These are phyloP conservation scores for Spheniscus mendiculus DNA, from an alignment of 2,113 vertebrate genomes.

Conservation along the genomic window DNA sequence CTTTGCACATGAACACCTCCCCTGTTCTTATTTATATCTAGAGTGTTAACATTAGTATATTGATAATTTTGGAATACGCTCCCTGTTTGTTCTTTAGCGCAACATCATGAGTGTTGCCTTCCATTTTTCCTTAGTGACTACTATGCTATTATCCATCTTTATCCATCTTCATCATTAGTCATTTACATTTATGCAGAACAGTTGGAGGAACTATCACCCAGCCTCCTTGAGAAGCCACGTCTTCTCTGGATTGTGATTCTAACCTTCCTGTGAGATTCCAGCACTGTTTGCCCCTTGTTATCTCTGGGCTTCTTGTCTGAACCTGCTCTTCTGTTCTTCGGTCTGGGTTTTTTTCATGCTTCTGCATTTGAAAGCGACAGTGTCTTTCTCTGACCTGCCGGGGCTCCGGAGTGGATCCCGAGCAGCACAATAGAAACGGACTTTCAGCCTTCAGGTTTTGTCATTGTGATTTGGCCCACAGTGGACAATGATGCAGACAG, in stretches of 20 bases:
- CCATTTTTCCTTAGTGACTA: neutral
- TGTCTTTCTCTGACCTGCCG: neutral
- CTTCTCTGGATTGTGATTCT: neutral
- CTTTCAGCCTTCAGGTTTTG: neutral
- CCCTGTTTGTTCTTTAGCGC: neutral
- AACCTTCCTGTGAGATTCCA: neutral
- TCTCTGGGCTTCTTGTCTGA: neutral
- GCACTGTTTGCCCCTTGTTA: neutral
- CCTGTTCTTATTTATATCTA: neutral
- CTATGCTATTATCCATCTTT: neutral
- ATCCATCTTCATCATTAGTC: neutral
- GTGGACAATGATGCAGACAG: neutral
- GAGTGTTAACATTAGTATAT: neutral
- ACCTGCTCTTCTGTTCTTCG: neutral
- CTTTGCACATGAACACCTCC: neutral
- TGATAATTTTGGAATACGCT: neutral
- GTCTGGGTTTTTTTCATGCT: neutral
- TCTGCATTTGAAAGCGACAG: neutral
- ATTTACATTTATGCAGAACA: neutral
- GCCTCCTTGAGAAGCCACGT: neutral
- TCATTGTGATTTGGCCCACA: neutral
- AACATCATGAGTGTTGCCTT: neutral
- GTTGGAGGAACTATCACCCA: neutral
- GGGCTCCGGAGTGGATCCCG: neutral
- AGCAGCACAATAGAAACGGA: neutral